Conservation (phyloP, 2,888 invertebrate species). For the Parasteatoda lunata region DNA sequence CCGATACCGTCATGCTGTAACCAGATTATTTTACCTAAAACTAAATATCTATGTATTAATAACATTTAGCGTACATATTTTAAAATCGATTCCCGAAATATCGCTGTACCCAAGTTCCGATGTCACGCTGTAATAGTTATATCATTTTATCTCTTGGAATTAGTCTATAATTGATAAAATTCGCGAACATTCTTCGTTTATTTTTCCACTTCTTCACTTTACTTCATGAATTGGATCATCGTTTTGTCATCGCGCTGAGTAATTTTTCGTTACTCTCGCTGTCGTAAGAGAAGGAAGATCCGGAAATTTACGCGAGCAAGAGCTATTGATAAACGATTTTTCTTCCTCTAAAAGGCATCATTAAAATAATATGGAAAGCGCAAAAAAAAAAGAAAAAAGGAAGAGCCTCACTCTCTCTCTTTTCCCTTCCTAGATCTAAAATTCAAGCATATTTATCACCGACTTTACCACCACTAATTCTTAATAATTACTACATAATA, state of each 20-base stretch:
- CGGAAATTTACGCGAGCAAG: background rate
- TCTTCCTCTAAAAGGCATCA: conserved; percentile 30
- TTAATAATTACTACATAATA: conserved; percentile 39
- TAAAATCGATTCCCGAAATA: too few relatives aligned
- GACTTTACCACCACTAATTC: conserved; percentile 22
- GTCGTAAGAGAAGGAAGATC: background rate
- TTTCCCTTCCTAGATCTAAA: background rate
- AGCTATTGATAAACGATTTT: conserved; percentile 61
- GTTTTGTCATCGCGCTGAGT: background rate
- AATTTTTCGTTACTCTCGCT: background rate
- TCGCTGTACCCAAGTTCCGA: too few relatives aligned
- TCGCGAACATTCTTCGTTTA: background rate
- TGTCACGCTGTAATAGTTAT: too few relatives aligned
- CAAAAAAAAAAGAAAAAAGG: conserved; percentile 25
- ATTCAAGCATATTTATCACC: conserved; percentile 58
- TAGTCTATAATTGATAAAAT: background rate
- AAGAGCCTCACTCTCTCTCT: background rate
- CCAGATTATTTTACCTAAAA: too few relatives aligned
- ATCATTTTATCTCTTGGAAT: too few relatives aligned
- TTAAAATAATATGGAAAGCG: conserved; percentile 45
- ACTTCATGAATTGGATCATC: background rate
- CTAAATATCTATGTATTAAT: too few relatives aligned
- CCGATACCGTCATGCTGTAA: too few relatives aligned
- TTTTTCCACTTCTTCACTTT: background rate
- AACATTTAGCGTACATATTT: too few relatives aligned